phyloP scores from a whole-genome alignment of 2,888 invertebrate species.

The Epiblema foenella region DNA sequence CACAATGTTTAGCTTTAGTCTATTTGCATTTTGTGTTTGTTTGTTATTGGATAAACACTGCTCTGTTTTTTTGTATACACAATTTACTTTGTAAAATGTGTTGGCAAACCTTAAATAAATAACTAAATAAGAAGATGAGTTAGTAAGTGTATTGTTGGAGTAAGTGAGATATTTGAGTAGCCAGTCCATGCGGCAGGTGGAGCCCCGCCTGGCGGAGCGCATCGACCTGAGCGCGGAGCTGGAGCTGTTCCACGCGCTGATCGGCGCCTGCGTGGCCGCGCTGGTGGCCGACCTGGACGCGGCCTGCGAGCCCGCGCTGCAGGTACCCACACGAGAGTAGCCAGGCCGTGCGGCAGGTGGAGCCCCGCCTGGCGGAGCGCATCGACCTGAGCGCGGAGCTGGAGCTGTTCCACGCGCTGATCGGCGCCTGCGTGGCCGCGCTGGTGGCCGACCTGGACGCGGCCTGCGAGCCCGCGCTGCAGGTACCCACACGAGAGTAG shows the following conservation, averaged over 20 bases:
- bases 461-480: constrained; percentile 96
- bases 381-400: constrained; percentile 94
- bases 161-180: no score
- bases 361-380: constrained; percentile 88
- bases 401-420: constrained; percentile 94
- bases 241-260: constrained; percentile 94
- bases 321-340: constrained; percentile 56
- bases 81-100: no score
- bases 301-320: constrained; percentile 96
- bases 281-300: constrained; percentile 96
- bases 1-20: no score
- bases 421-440: constrained; percentile 94
- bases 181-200: constrained; percentile 85
- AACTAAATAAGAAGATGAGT: no score
- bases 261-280: constrained; percentile 94
- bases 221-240: constrained; percentile 94
- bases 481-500: constrained; percentile 52
- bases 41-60: no score
- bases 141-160: no score
- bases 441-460: constrained; percentile 96
- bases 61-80: no score
- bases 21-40: no score
- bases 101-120: no score
- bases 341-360: constrained; percentile 85
- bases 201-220: constrained; percentile 88